A percentile compares a stretch with the other conserved stretches of the same genome.
These are phyloP conservation scores for Orientallactaga bullata DNA, from an alignment of 2,113 vertebrate genomes.

Conservation along the genomic window DNA sequence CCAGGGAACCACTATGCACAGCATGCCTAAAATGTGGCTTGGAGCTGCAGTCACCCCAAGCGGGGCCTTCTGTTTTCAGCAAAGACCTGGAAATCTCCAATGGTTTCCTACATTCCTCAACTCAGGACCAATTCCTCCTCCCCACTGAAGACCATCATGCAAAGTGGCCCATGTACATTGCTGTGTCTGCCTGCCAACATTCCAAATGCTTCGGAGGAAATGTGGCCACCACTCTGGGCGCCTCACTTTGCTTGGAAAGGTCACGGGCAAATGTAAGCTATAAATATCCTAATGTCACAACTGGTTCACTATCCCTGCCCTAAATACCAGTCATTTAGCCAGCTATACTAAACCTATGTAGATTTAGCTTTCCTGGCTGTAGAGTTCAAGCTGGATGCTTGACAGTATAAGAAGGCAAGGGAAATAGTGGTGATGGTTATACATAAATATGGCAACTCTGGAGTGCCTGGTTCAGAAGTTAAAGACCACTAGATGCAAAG, in stretches of 20 bases:
- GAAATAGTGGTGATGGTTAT: not conserved
- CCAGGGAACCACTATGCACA: not conserved
- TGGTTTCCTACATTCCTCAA: constrained; percentile 58
- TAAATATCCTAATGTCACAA: constrained; percentile 63
- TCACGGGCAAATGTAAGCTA: constrained; percentile 37
- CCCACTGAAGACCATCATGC: constrained; percentile 33
- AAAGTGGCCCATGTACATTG: constrained; percentile 5
- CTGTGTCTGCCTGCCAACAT: constrained; percentile 62
- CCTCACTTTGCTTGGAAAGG: constrained; percentile 39
- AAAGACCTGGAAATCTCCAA: constrained; percentile 86
- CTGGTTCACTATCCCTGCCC: constrained; percentile 41
- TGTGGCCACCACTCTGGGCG: constrained; percentile 73
- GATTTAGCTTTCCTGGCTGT: constrained; percentile 78
- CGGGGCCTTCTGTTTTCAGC: constrained; percentile 81
- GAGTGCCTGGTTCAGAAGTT: constrained; percentile 16
- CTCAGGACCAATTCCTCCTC: not conserved
- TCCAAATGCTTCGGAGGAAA: constrained; percentile 74
- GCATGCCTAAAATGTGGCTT: constrained; percentile 77
- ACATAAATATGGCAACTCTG: not conserved
- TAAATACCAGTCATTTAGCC: constrained; percentile 69
- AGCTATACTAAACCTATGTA: constrained; percentile 70
- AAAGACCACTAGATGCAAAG: not conserved
- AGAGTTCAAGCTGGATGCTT: constrained; percentile 85
- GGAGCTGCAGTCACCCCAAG: constrained; percentile 81
- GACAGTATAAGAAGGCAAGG: not conserved